These are phyloP conservation scores for Indicator maculatus DNA, from an alignment of 2,113 vertebrate genomes.

Conservation along the genomic window DNA sequence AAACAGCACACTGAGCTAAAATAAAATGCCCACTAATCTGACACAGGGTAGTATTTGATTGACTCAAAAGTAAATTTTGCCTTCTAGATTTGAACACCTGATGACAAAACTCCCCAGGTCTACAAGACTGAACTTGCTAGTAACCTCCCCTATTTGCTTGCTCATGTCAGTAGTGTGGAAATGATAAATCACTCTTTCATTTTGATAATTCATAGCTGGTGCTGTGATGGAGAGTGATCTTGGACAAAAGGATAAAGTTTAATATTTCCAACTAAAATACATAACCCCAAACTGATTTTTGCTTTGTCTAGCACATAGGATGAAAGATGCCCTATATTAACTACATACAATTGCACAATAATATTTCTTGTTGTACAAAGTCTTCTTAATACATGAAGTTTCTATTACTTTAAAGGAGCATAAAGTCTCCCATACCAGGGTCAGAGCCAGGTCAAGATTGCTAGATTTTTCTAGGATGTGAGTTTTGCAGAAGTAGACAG, in stretches of 20 bases:
- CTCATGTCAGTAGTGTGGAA: neutral
- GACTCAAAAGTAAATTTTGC: neutral
- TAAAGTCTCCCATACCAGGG: neutral
- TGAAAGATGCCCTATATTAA: neutral
- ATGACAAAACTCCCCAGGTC: neutral
- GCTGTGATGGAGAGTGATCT: neutral
- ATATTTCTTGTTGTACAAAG: neutral
- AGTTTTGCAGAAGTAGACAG: constrained; percentile 33
- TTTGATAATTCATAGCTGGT: neutral
- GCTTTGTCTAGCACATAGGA: neutral
- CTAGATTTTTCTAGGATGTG: constrained; percentile 39
- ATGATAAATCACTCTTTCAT: neutral
- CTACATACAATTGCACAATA: neutral
- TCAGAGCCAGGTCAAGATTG: constrained; percentile 22
- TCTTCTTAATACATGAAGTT: neutral
- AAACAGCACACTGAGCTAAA: neutral
- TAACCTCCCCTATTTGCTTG: neutral
- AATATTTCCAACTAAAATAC: neutral
- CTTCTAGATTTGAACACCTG: neutral
- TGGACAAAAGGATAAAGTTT: neutral
- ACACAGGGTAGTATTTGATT: neutral
- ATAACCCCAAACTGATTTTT: neutral
- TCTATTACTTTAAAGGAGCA: neutral
- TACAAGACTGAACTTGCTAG: neutral
- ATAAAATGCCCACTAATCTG: neutral